A percentile compares a stretch with the other conserved stretches of the same genome.
Conservation (phyloP, 1,140 invertebrate species). For the Oppia nitens region DNA sequence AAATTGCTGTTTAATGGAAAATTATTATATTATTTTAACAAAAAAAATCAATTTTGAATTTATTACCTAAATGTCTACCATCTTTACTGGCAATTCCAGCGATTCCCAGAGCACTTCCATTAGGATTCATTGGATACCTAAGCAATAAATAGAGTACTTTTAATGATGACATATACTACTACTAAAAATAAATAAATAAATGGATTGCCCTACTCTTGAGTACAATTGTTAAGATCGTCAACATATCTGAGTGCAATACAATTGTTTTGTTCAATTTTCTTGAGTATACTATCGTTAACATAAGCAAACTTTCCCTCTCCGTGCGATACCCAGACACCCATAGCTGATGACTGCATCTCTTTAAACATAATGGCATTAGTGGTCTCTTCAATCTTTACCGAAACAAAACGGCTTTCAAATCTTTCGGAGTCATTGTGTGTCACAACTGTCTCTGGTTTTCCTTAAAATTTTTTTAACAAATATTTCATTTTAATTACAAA, state of each 20-base stretch:
- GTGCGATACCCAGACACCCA: constrained; percentile 93
- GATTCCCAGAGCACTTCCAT: constrained; percentile 65
- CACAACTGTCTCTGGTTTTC: constrained; percentile 45
- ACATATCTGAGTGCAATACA: constrained; percentile 63
- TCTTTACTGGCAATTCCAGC: constrained; percentile 72
- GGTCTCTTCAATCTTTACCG: constrained; percentile 49
- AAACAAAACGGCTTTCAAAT: constrained; percentile 79
- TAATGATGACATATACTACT: neutral
- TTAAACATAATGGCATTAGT: constrained; percentile 64
- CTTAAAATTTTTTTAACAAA: neutral
- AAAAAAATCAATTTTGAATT: too few species aligned
- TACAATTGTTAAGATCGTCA: constrained; percentile 54
- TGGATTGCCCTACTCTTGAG: constrained; percentile 33
- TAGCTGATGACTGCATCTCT: constrained; percentile 60
- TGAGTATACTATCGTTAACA: constrained; percentile 32
- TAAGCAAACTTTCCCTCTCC: constrained; percentile 67
- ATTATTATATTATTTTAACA: too few species aligned
- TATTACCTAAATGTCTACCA: constrained; percentile 84
- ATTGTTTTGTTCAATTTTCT: constrained; percentile 38
- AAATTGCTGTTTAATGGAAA: too few species aligned
- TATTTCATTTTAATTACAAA: neutral
- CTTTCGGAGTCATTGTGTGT: constrained; percentile 70
- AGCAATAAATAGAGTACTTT: neutral
- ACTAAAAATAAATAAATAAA: neutral
- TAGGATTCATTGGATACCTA: constrained; percentile 79